Base-by-base conservation (phyloP, 2,113 vertebrate genomes). In the Acanthisitta chloris region DNA sequence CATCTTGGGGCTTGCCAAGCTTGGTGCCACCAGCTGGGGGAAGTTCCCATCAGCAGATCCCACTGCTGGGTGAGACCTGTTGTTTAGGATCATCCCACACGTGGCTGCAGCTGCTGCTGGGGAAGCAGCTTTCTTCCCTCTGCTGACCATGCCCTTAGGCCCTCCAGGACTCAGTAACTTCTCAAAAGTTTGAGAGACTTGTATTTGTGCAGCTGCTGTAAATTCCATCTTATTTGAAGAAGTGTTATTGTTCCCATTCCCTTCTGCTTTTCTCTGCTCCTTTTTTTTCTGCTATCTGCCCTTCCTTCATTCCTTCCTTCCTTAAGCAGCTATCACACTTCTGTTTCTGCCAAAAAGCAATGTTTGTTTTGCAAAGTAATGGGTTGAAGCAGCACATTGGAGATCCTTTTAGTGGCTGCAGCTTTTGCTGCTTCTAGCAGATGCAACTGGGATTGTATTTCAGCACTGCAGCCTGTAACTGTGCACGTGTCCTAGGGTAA, bases 31-130 rank as follows among this genome's bases (percentile, higher is more conserved):
- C 65, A 58, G 18, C 33, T 31, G 29, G 12, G 36, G 31, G 12
- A 58, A 89, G 14, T 17, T 69, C 79, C 28, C 3, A 17, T 15
- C 48, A 59, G 61, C 43, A 87, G 24, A 55, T 81, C 31, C n/a
- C 31, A 16, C 1, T 2, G 51, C 38, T 78, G 0, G 2, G 12
- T 33, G 33, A 59, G 42, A 62, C 24, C 29, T 55, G 1, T 45
- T 5, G 0, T 34, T 73, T 18, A 74, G 72, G 43, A 17, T 55
- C 40, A 59, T 52, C 52, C 40, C 36, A 42, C 23, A 80, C 10
- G 17, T 40, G 70, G 36, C 45, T 87, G 38, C 28, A 31, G 54
- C 65, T 87, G 45, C 54, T 82, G 49, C 49, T 59, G 57, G 24
- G 67, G 43, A n/a, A 76, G 38, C n/a, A 43, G 38, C 6, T 88